Percentiles rank a stretch among this genome's conserved stretches.
Conservation (phyloP, 1,140 invertebrate genomes). For the Mercenaria mercenaria region DNA sequence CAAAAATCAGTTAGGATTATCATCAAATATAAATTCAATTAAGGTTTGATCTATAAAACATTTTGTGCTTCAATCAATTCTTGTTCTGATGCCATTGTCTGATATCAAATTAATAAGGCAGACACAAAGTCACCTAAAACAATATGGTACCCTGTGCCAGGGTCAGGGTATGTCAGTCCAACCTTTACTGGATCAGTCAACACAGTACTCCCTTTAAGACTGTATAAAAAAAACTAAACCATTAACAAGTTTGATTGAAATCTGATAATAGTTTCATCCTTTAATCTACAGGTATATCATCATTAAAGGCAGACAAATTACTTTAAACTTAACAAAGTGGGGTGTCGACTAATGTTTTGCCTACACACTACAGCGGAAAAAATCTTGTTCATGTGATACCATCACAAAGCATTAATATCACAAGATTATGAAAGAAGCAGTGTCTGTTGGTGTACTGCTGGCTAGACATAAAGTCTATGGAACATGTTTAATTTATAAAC, state of each 20-base stretch:
- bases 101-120: constrained; percentile 17
- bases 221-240: not conserved
- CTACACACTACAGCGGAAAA: not conserved
- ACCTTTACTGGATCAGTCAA: not conserved
- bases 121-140: constrained; percentile 15
- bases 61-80: too few relatives aligned
- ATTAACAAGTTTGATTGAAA: constrained; percentile 49
- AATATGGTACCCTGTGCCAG: not conserved
- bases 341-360: not conserved
- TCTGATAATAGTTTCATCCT: not conserved
- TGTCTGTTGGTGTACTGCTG: not conserved
- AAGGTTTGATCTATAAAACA: too few relatives aligned
- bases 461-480: constrained; percentile 6
- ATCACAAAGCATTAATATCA: not conserved
- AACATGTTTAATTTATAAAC: not conserved
- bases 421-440: not conserved
- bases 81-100: constrained; percentile 14
- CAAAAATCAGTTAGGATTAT: too few relatives aligned
- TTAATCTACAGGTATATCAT: constrained; percentile 8
- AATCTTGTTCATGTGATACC: not conserved
- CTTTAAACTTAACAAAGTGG: not conserved
- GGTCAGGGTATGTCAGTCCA: not conserved
- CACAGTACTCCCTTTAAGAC: too few relatives aligned
- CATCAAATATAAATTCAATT: too few relatives aligned
- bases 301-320: not conserved